Evolutionary conservation across 2,113 vertebrate species (phyloP), one percentile per base, ranked within the genome.

Genomic region (Cephalopholis sonnerati): DNA sequence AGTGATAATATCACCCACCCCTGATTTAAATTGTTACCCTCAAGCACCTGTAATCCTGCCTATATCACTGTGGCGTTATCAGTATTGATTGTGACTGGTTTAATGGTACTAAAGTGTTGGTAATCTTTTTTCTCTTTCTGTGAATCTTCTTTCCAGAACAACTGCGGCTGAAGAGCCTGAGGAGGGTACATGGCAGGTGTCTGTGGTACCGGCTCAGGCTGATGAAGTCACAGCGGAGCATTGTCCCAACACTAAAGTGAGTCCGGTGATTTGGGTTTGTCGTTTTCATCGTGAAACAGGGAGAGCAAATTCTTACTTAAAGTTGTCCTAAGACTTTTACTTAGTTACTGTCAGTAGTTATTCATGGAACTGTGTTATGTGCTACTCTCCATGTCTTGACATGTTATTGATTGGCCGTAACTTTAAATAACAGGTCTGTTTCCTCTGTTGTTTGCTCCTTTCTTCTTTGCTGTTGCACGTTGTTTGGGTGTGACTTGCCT

Each of bases 161-260:
- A 97, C 96, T 97, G 85, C 97, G 98, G 58, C 94, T 99, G 94
- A 99, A 99, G 94, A 98, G 96, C 88, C 95, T 99, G 92, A 95
- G 98, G 92, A 96, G 97, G 27, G 97, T 99, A 0, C 99, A 99
- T 84, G 97, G 98, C 95, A 97, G 97, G 90, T 99, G 98, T 92
- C 93, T 98, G 92, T 99, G 98, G 98, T 99, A 99, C 94, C 98
- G 97, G 72, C 95, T 99, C 89, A 92, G 97, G 73, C 94, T 98
- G 79, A 95, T 97, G 92, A 99, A 99, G 90, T 98, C 98, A 0
- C 98, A 99, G 88, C 97, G 98, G 91, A 99, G 98, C 94, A 94
- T 99, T 50, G 95, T 98, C 85, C 98, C 98, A 61, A 98, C 97
- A 76, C 88, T 99, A 77, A 99, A 99, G 98, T 99, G 95, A 96